Base-by-base conservation (phyloP, 2,113 vertebrate species). In the Lagopus muta region DNA sequence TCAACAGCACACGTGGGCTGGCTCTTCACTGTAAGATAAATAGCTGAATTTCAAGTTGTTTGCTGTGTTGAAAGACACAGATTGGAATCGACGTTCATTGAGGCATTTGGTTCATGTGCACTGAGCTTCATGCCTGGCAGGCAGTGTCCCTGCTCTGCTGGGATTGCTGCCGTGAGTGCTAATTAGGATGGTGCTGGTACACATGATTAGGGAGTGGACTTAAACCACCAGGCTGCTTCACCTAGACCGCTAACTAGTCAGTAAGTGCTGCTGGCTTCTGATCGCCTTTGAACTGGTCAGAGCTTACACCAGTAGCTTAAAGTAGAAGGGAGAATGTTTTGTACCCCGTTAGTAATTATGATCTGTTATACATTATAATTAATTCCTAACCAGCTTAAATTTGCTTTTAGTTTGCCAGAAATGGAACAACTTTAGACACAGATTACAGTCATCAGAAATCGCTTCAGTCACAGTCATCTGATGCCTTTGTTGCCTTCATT, bases 401-500 rank as follows among this genome's bases (percentile, higher is more conserved):
- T 55, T 4, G 0, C 14, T 13, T 16, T 72, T 57, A 14, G 60
- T 52, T 91, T 77, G 50, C 25, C 75, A 83, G 47, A n/a, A 93
- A 30, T 19, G 36, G 60, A 84, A 71, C 34, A 10, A 34, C 83
- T 86, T 74, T 28, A 74, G 47, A 15, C 50, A 45, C 21, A n/a
- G 21, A 48, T 83, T 2, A 2, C n/a, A 62, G 1, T 75, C 19
- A 34, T 85, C 50, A 66, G 52, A 52, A 72, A 45, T 21, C 0
- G 11, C 45, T 64, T 71, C 38, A 10, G 17, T 85, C 66, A 38
- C 11, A 5, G 48, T 72, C 92, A 88, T 86, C 78, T 86, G 88
- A 87, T 69, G 82, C 62, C 66, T 85, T 88, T 71, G 28, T 88
- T 50, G 88, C 27, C 76, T 84, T 71, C 45, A 38, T 87, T 90